Conservation (phyloP, 2,888 invertebrate species). For the Ferrisia virgata region DNA sequence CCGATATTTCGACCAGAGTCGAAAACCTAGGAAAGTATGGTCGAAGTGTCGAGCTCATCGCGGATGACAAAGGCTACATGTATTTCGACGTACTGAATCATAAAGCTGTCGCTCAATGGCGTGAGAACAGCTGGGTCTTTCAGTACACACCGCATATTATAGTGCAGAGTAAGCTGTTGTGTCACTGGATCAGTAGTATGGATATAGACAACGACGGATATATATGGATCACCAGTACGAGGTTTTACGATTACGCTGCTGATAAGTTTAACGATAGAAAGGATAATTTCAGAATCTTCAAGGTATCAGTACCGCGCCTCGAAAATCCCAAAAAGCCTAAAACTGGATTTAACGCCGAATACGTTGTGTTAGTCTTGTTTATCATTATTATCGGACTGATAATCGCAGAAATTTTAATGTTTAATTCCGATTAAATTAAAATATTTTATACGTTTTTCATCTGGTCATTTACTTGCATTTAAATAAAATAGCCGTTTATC, state of each 20-base stretch:
- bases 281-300: constrained; percentile 34
- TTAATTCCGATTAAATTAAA: constrained; percentile 35
- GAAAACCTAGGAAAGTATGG: constrained; percentile 33
- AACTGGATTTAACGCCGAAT: constrained; percentile 28
- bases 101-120: constrained; percentile 37
- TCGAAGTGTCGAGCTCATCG: background rate
- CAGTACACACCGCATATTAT: constrained; percentile 32
- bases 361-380: constrained; percentile 24
- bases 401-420: constrained; percentile 34
- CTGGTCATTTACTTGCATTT: background rate
- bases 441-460: background rate
- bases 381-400: constrained; percentile 37
- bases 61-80: constrained; percentile 35
- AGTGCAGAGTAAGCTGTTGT: constrained; percentile 10
- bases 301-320: background rate
- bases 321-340: constrained; percentile 19
- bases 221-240: constrained; percentile 16
- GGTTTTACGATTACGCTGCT: constrained; percentile 24
- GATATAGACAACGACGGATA: constrained; percentile 34
- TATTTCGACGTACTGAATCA: constrained; percentile 31
- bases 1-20: background rate
- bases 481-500: too few species aligned
- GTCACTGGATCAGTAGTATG: constrained; percentile 34
- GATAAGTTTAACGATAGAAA: constrained; percentile 1
- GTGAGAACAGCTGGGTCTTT: constrained; percentile 34